Conservation (phyloP, 2,888 invertebrate species). For the Plusia festucae region DNA sequence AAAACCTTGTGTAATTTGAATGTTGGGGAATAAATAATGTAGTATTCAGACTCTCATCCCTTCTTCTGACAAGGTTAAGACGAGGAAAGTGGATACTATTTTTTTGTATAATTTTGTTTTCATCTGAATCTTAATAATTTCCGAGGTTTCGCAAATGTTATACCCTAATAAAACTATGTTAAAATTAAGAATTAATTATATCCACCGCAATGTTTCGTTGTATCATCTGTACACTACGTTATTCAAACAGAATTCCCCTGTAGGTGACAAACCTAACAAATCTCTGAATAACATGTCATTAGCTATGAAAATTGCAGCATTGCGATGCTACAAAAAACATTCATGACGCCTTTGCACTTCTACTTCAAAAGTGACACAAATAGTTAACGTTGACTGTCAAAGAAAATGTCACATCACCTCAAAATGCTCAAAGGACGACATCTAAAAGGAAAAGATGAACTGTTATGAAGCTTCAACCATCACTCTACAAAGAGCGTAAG, state of each 20-base stretch:
- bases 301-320: neutral
- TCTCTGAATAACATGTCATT: neutral
- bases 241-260: no score
- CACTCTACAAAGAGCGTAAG: conserved; percentile 30
- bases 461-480: conserved; percentile 39
- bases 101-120: neutral
- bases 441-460: conserved; percentile 25
- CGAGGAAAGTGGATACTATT: neutral
- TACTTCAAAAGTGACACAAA: neutral
- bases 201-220: no score
- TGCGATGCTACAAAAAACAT: neutral
- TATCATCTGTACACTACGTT: no score
- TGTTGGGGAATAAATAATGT: conserved; percentile 34
- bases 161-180: no score
- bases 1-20: conserved; percentile 28
- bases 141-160: no score
- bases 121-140: no score
- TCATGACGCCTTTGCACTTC: neutral
- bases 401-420: neutral
- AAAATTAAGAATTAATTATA: no score
- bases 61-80: neutral
- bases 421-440: conserved; percentile 8
- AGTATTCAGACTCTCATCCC: conserved; percentile 7
- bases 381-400: neutral
- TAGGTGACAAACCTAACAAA: neutral